phyloP scores from a whole-genome alignment of 2,797 vertebrate genomes.

The Cryptoprocta ferox region DNA sequence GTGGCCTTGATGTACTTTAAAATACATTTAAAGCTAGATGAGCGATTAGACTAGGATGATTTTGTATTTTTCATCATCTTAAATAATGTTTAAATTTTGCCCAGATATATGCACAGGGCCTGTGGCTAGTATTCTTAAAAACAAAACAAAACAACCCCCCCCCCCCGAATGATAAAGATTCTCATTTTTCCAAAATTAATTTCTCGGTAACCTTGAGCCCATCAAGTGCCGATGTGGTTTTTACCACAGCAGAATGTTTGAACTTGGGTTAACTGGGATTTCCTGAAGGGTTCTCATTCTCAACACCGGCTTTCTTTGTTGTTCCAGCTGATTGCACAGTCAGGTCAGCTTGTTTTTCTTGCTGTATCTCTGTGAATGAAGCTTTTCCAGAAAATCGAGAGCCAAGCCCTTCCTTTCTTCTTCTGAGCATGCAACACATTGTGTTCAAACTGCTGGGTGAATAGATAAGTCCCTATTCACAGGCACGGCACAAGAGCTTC shows the following conservation, averaged over 20 bases:
- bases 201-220: background rate
- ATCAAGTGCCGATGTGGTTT: background rate
- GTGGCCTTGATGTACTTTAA: background rate
- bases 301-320: background rate
- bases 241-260: background rate
- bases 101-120: background rate
- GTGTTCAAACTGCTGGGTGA: background rate
- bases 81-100: background rate
- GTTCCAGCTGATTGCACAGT: background rate
- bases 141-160: background rate
- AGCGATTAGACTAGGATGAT: background rate
- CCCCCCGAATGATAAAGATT: background rate
- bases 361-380: background rate
- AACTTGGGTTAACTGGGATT: background rate
- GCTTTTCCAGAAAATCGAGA: constrained; percentile 8
- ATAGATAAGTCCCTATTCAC: background rate
- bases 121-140: background rate
- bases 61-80: background rate
- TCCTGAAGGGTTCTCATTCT: background rate
- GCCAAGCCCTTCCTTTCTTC: background rate
- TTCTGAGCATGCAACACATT: background rate
- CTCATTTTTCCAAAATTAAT: background rate
- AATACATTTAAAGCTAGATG: background rate
- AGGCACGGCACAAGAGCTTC: background rate
- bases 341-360: background rate